Conservation (phyloP, 2,113 vertebrate species). For the Hippocampus barbouri region DNA sequence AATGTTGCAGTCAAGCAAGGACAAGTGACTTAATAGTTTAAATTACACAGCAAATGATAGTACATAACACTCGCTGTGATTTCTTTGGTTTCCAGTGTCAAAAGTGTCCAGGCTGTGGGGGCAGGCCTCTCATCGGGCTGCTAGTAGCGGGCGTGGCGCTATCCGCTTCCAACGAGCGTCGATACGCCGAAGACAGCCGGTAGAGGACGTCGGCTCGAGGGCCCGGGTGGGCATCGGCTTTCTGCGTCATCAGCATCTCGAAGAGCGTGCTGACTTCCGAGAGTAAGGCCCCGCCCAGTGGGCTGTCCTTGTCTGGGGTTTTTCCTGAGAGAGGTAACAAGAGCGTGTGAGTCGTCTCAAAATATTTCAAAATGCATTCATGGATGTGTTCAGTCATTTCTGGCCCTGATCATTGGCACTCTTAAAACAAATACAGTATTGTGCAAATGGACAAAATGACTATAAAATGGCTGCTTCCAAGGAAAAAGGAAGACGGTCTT, state of each 20-base stretch:
- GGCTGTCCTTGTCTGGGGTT: conserved; percentile 63
- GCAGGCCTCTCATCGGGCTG: conserved; percentile 26
- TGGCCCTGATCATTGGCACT: not conserved
- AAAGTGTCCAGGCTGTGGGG: conserved; percentile 6
- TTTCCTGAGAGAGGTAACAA: conserved; percentile 55
- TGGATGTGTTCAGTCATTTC: too few species aligned
- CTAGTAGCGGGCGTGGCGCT: not conserved
- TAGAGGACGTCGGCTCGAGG: conserved; percentile 77
- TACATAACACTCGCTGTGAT: conserved; percentile 9
- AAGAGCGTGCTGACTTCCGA: conserved; percentile 91
- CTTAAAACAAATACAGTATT: too few species aligned
- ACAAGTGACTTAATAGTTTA: not conserved
- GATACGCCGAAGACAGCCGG: conserved; percentile 80
- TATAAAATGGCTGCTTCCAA: too few species aligned
- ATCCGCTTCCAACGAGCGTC: conserved; percentile 78
- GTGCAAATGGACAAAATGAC: not conserved
- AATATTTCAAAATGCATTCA: not conserved
- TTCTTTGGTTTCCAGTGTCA: conserved; percentile 28
- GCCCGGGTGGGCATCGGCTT: conserved; percentile 71
- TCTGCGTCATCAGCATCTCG: conserved; percentile 87
- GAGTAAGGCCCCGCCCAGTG: conserved; percentile 79
- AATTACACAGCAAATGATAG: not conserved
- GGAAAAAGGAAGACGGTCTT: too few species aligned
- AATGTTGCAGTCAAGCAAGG: not conserved
- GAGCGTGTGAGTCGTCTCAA: not conserved